Conservation (phyloP, 2,797 vertebrate species). For the Phoeniculus purpureus region DNA sequence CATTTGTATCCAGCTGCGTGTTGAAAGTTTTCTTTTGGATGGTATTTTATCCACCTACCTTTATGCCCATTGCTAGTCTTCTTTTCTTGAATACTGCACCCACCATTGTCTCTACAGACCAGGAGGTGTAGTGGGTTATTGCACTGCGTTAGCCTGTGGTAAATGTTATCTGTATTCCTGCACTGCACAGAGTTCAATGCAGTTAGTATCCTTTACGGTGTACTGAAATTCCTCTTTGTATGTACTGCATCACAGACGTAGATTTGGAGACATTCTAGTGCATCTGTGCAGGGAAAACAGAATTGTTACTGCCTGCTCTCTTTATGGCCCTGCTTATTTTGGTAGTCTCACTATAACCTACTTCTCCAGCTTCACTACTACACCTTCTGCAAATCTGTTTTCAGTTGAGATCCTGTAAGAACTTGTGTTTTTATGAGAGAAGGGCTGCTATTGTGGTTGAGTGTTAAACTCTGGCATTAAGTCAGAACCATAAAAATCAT, state of each 20-base stretch:
- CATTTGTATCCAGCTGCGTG: background rate
- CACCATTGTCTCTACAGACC: background rate
- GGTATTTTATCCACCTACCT: background rate
- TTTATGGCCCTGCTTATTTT: background rate
- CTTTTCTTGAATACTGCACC: background rate
- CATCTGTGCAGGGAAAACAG: background rate
- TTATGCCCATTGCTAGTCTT: background rate
- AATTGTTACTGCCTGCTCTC: background rate
- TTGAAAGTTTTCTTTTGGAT: background rate
- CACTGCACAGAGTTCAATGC: background rate
- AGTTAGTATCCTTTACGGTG: background rate
- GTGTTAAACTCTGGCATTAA: background rate
- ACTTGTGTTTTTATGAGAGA: background rate
- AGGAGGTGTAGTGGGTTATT: background rate
- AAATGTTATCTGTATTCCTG: background rate
- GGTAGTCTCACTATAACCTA: background rate
- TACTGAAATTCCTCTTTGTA: background rate
- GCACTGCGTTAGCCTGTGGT: background rate
- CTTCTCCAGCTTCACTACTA: too few species aligned
- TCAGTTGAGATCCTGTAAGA: background rate
- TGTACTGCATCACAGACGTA: background rate
- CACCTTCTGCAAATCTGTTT: background rate
- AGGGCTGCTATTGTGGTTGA: background rate
- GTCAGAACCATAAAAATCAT: background rate
- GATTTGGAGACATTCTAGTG: background rate